Evolutionary conservation across 2,797 vertebrate genomes (phyloP).

Genomic region (Echiichthys vipera): DNA sequence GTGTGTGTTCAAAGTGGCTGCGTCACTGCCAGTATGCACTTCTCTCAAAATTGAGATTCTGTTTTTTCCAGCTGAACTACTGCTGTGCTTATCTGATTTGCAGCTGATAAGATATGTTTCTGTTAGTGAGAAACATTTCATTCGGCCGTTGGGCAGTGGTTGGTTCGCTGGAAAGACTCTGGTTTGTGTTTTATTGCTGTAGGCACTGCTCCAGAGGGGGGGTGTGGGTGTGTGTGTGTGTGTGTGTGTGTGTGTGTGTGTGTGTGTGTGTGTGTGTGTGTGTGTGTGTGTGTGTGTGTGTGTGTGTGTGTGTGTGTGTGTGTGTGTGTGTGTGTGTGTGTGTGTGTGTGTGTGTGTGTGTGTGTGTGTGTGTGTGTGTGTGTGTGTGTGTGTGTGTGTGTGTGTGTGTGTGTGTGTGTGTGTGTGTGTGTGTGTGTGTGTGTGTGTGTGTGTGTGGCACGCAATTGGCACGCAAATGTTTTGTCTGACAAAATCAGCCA

Average conservation of each 20-base stretch:
- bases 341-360: background rate
- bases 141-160: constrained; percentile 42
- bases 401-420: background rate
- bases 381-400: background rate
- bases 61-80: constrained; percentile 65
- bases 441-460: background rate
- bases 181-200: constrained; percentile 59
- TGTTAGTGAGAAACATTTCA: constrained; percentile 48
- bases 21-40: constrained; percentile 49
- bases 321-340: background rate
- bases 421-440: background rate
- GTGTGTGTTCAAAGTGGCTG: constrained; percentile 21
- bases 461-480: background rate
- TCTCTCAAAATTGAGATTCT: constrained; percentile 43
- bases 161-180: constrained; percentile 53
- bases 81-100: constrained; percentile 59
- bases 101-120: constrained; percentile 57
- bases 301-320: background rate
- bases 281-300: constrained; percentile 28
- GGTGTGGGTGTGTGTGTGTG: background rate
- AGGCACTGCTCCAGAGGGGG: constrained; percentile 54
- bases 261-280: background rate
- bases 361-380: background rate
- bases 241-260: background rate
- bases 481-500: background rate